Base-by-base conservation (phyloP, 2,113 vertebrate genomes). In the Columba livia region DNA sequence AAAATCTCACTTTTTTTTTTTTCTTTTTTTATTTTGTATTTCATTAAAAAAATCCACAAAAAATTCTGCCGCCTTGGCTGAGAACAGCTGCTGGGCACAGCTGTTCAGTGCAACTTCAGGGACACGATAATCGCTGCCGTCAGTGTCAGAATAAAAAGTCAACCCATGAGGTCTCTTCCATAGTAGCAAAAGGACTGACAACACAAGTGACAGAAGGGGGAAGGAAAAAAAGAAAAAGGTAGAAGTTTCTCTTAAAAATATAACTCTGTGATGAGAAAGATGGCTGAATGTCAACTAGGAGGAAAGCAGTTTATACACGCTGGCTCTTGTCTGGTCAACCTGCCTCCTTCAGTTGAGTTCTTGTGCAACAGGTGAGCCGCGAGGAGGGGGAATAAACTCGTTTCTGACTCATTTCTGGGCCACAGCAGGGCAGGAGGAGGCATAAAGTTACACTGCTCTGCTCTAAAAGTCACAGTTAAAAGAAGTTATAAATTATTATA, bases 401-500 rank as follows among this genome's bases (percentile, higher is more conserved):
- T 79, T 84, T 95, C 89, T 62, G 48, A 72, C 47, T 34, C 8
- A 5, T 79, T 84, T 95, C 89, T 62, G 48, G 34, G 34, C 40
- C 84, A 74, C 83, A 54, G 79, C 32, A 50, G 88, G 74, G 31
- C 57, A 85, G 86, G 50, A 85, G 51, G 79, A 86, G 69, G 61
- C 94, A 96, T 85, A 48, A 95, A 81, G 79, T 70, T 86, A 91
- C 50, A 54, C 53, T 26, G 64, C 61, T 94, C 61, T 95, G 94
- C 92, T 97, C 86, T 97, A 93, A 72, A 91, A 96, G 86, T 96
- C 95, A 96, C 90, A 89, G 88, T 89, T 96, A 96, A 96, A 95
- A 96, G 88, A 88, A 94, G 36, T 90, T 92, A 97, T 96, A 97
- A 97, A 96, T 97, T 94, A 96, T 19, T 73, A 57, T 93, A 60